Evolutionary conservation across 2,888 invertebrate genomes (phyloP), one percentile per base, ranked within the genome.

Genomic region (Cephus spinipes): DNA sequence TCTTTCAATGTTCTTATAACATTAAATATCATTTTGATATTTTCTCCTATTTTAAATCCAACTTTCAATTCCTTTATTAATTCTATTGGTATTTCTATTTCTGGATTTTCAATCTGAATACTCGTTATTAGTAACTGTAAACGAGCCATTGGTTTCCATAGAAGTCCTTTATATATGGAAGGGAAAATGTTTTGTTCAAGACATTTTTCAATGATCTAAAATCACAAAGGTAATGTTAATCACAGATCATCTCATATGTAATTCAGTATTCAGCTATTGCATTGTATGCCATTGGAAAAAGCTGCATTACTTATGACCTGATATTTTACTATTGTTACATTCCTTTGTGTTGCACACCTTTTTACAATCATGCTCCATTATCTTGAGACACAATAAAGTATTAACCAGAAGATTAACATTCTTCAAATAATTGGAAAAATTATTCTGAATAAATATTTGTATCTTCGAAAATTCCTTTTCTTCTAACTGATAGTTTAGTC

Each of bases 381-480:
- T 92, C 92, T 92, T 92, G 76, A 92, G 84, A 80, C 91, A 91
- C 68, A 92, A 84, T 68, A 91, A 80, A 31, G 88, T 88, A 81
- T 92, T 91, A 11, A 91, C 79, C 3, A 92, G 82, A 75, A 83
- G 80, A 33, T 87, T 85, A 32, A 85, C 85, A 77, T 90, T 86
- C 30, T 83, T 82, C 35, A 84, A 82, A 76, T 88, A 88, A 75
- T 90, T 85, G 31, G 85, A 86, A 31, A 75, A 73, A 34, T 15
- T 76, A 30, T 74, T 73, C 15, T 77, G 4, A 11, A 83, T 33
- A 33, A 77, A 81, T 11, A 15, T 55, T 15, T 73, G 40, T 12
- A 83, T 73, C 75, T 85, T 76, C 11, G 83, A 30, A 55, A 91
- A 85, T 81, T 90, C 74, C 33, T 73, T 31, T 11, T 69, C 32